Conservation (phyloP, 2,797 vertebrate genomes). For the Sebastes umbrosus region DNA sequence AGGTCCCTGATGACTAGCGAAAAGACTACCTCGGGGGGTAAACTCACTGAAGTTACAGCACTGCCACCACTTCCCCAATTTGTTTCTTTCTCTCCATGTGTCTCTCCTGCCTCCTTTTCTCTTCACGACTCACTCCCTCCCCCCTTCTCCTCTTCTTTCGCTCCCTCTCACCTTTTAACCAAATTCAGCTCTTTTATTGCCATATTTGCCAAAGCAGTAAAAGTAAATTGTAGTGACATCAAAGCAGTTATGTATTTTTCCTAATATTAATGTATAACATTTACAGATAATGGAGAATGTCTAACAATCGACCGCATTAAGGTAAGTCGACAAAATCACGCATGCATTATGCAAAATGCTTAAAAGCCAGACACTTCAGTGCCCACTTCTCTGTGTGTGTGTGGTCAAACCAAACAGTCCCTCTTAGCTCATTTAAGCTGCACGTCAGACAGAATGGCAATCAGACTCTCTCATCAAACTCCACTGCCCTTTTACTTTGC, state of each 20-base stretch:
- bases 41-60: constrained; percentile 52
- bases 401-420: constrained; percentile 13
- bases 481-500: constrained; percentile 47
- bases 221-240: background rate
- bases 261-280: background rate
- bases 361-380: constrained; percentile 19
- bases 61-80: constrained; percentile 40
- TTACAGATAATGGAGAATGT: background rate
- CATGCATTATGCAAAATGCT: constrained; percentile 1
- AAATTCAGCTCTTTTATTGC: background rate
- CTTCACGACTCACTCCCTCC: background rate
- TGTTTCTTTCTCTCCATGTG: constrained; percentile 26
- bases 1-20: constrained; percentile 65
- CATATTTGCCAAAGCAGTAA: background rate
- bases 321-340: background rate
- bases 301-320: background rate
- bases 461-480: constrained; percentile 54
- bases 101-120: constrained; percentile 12
- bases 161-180: background rate
- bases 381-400: background rate
- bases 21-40: constrained; percentile 60
- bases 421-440: constrained; percentile 43
- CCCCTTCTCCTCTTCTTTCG: background rate
- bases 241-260: background rate
- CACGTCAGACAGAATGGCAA: constrained; percentile 52